Evolutionary conservation across 2,797 vertebrate genomes (phyloP).

Genomic region (Gouania willdenowi): DNA sequence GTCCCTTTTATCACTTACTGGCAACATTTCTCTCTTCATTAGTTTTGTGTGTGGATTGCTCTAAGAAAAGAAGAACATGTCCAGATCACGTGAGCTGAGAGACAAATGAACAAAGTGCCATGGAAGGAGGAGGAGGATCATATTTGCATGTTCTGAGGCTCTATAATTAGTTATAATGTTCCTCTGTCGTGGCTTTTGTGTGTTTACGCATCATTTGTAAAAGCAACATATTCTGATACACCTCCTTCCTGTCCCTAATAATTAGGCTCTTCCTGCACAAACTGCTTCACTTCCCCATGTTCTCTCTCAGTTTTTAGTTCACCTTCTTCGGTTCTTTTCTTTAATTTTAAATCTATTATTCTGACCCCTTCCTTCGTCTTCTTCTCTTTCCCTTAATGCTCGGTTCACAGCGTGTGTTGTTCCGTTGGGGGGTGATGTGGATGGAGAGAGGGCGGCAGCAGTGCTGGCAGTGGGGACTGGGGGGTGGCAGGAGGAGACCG

Average conservation of each 20-base stretch:
- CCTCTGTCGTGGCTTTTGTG: conserved; percentile 24
- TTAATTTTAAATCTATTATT: conserved; percentile 25
- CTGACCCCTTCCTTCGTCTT: conserved; percentile 14
- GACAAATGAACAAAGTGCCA: conserved; percentile 35
- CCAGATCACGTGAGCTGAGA: conserved; percentile 38
- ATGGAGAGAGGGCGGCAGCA: conserved; percentile 76
- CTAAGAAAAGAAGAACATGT: conserved; percentile 52
- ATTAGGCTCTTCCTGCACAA: conserved; percentile 54
- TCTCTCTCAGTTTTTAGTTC: conserved; percentile 21
- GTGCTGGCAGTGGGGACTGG: conserved; percentile 81
- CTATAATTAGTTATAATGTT: conserved; percentile 36
- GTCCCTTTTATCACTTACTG: conserved; percentile 45
- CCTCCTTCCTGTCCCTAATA: conserved; percentile 30
- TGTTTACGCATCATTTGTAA: conserved; percentile 17
- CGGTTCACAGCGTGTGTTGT: conserved; percentile 86
- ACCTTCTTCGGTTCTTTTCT: conserved; percentile 14
- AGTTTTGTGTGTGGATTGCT: conserved; percentile 32
- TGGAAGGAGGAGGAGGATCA: conserved; percentile 37
- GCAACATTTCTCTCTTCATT: conserved; percentile 33
- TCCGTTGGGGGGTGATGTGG: conserved; percentile 79
- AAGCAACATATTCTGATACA: conserved; percentile 22
- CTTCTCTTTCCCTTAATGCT: conserved; percentile 47
- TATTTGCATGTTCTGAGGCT: conserved; percentile 42
- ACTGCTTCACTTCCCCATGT: conserved; percentile 60
- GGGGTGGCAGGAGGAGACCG: conserved; percentile 84